Evolutionary conservation across 2,113 vertebrate species (phyloP), one percentile per base, ranked within the genome.

Genomic region (Dasyurus viverrinus): DNA sequence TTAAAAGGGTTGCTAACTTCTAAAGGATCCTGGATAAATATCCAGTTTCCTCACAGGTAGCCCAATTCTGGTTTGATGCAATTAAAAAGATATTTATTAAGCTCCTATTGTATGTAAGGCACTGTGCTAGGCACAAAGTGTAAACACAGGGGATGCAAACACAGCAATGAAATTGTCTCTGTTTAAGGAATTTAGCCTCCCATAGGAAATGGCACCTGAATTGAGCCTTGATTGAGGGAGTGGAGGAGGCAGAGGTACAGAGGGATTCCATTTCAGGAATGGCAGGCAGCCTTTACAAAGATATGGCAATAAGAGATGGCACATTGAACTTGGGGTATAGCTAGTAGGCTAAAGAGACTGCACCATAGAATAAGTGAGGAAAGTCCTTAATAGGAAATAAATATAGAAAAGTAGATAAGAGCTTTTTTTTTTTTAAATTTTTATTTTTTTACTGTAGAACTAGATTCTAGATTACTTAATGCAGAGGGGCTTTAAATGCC

Each of bases 1-100:
- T 96, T 95, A 76, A 84, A 76, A 76, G 68, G 14, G 36, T 19
- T 42, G 19, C 27, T 92, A 26, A 94, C 54, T 50, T 90, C 54
- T 50, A 52, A 5, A 24, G 53, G 91, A 93, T 89, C 93, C 89
- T 93, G 91, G 89, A n/a, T 68, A 91, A 60, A 93, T 84, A 53
- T 53, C 91, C 42, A 68, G 27, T 95, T 90, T 48, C 68, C 55
- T 14, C 76, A 60, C 89, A 55, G 10, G 9, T 92, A 90, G 47
- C 42, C 0, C 0, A 27, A 68, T 1, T 90, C 1, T 93, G 54
- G 54, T n/a, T 68, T 54, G 47, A 68, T 36, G 60, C 89, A 50
- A 16, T 90, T 95, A 50, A 90, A 8, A 26, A 90, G 0, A 10
- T 60, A 90, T 96, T 57, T 50, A 30, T 47, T 54, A 42, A 11